Percentiles rank a stretch among this genome's conserved stretches.
Evolutionary conservation across 2,888 invertebrate genomes (phyloP).

Genomic region (Platycheirus albimanus): DNA sequence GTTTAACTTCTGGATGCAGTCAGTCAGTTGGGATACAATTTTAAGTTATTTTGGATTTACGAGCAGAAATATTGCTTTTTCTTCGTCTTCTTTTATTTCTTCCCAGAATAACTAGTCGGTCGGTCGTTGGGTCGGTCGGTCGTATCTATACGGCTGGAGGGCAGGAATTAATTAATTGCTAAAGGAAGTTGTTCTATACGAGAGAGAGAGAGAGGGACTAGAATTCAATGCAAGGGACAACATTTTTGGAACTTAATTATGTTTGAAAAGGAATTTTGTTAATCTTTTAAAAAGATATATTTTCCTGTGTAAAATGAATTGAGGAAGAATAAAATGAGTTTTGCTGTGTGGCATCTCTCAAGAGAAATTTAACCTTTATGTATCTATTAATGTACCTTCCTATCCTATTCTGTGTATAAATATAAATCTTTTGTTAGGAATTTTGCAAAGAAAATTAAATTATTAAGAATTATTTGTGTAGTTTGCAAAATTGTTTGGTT

Average conservation of each 20-base stretch:
- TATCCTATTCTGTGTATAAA: neutral
- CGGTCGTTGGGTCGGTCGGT: neutral
- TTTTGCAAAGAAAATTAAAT: neutral
- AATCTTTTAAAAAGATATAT: conserved; percentile 19
- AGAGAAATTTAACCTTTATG: conserved; percentile 8
- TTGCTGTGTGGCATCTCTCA: neutral
- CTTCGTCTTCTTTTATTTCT: conserved; percentile 4
- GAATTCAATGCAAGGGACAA: conserved; percentile 33
- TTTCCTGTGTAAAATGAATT: neutral
- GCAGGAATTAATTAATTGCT: conserved; percentile 69
- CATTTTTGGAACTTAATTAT: conserved; percentile 49
- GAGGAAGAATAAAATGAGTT: neutral
- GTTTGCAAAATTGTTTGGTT: neutral
- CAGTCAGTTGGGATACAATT: conserved; percentile 66
- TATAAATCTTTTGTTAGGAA: neutral
- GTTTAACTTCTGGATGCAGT: conserved; percentile 71
- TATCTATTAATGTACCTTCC: too few relatives aligned
- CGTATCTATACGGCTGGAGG: conserved; percentile 26
- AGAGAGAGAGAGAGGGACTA: neutral
- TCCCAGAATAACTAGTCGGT: conserved; percentile 2
- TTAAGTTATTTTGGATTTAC: conserved; percentile 61
- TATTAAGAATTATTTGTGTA: neutral
- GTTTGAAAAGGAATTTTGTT: conserved; percentile 54
- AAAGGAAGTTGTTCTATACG: conserved; percentile 34
- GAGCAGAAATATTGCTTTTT: conserved; percentile 36